Base-by-base conservation (phyloP, 1,140 invertebrate genomes). In the Xylocopa sonorina region DNA sequence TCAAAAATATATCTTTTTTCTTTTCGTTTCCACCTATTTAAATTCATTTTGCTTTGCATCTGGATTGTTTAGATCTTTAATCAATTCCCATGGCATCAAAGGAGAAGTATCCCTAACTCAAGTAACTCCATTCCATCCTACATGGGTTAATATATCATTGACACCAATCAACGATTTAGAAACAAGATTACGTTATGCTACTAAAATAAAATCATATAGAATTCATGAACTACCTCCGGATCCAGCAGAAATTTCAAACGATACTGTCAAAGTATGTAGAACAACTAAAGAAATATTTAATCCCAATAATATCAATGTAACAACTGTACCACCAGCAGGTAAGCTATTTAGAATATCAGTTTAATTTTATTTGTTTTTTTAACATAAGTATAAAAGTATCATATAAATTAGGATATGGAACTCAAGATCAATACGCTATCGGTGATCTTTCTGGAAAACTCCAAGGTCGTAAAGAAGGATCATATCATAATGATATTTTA, bases 381-480 rank as follows among this genome's bases (percentile, higher is more conserved):
- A 57, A 58, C 0, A 3, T 24, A 53, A 43, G 7, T 43, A 66
- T 41, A 43, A 27, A 24, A 53, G 34, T 58, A 55, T 24, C 12
- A 72, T 57, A 2, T 51, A 43, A 87, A 87, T 41, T 87, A 95
- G 95, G 95, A 32, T 92, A 94, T 81, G 96, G 96, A 38, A 98
- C 97, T 6, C 97, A 97, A 90, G 97, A 99, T 91, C 96, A 97
- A 88, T 99, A 98, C 88, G 95, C 96, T 5, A 91, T 98, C 18
- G 97, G 98, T 0, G 98, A 99, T 92, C 91, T 99, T 5, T 97
- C 97, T 67, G 97, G 97, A 9, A 99, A 99, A 92, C 95, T 96
- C 67, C 95, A 96, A 84, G 94, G 94, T 14, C 93, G 95, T 51
- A 96, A 96, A 18, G 96, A 96, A 87, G 94, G 94, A 64, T 94